Conservation (phyloP, 2,113 vertebrate species). For the Morone saxatilis region DNA sequence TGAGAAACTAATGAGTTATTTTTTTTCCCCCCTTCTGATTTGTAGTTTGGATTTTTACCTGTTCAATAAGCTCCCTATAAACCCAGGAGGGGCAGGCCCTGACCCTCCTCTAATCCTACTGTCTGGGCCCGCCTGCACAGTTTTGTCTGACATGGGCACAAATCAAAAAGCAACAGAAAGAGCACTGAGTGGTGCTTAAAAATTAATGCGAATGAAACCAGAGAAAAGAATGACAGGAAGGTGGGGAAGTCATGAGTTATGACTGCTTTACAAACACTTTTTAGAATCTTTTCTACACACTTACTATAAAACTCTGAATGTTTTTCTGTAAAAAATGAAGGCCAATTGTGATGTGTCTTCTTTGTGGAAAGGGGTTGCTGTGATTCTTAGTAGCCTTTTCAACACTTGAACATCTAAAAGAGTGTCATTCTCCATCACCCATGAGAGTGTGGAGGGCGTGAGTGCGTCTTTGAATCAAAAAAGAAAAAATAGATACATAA, state of each 20-base stretch:
- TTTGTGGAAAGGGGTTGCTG: background rate
- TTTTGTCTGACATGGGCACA: conserved; percentile 34
- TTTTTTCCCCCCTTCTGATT: conserved; percentile 30
- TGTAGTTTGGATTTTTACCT: conserved; percentile 49
- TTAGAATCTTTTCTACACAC: background rate
- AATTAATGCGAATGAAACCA: conserved; percentile 13
- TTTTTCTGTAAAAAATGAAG: background rate
- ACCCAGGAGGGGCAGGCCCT: conserved; percentile 10
- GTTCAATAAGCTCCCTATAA: conserved; percentile 48
- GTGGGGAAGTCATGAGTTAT: background rate
- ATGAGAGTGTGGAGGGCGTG: background rate
- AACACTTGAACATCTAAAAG: conserved; percentile 5
- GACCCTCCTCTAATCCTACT: conserved; percentile 58
- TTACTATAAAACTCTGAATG: background rate
- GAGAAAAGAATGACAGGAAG: background rate
- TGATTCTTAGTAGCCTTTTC: conserved; percentile 16
- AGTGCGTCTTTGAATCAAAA: conserved; percentile 17
- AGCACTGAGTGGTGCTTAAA: conserved; percentile 20
- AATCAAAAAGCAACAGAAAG: conserved; percentile 1
- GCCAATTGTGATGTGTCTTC: background rate
- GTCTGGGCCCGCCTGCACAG: conserved; percentile 58
- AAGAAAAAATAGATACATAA: background rate
- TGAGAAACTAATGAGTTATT: conserved; percentile 52
- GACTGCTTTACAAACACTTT: background rate
- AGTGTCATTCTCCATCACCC: background rate